A percentile compares a stretch with the other conserved stretches of the same genome.
Conservation (phyloP, 2,888 invertebrate species). For the Choristoneura rosaceana region DNA sequence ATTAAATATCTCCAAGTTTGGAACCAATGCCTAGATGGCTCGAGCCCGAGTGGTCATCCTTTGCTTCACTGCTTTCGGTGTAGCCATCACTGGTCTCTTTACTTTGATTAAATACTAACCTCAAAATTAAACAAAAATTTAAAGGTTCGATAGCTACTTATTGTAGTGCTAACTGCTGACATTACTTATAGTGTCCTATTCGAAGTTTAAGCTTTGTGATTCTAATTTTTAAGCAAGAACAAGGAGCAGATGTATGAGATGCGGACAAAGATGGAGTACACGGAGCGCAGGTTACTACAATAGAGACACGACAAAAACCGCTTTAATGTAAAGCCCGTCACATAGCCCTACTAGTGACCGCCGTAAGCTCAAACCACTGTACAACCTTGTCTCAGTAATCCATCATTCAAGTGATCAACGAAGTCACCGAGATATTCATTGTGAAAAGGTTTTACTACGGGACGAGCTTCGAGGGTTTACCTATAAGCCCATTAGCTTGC, state of each 20-base stretch:
- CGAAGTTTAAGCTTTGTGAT: slow-evolving; percentile 63
- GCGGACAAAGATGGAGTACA: slow-evolving; percentile 78
- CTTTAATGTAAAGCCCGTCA: slow-evolving; percentile 58
- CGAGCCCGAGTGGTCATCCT: no score
- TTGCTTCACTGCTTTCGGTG: no score
- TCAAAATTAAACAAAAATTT: neutral
- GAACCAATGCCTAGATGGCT: no score
- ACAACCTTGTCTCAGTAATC: no score
- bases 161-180: neutral
- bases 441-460: no score
- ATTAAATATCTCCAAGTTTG: no score
- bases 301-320: slow-evolving; percentile 66
- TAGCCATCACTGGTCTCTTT: neutral
- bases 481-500: slow-evolving; percentile 16
- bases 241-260: slow-evolving; percentile 68
- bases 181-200: slow-evolving; percentile 51
- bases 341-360: slow-evolving; percentile 57
- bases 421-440: no score
- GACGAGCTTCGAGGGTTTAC: no score
- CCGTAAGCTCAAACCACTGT: no score
- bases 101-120: neutral
- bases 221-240: slow-evolving; percentile 81
- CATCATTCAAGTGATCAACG: no score
- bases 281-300: slow-evolving; percentile 66
- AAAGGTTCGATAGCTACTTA: neutral